Evolutionary conservation across 2,113 vertebrate genomes (phyloP), one percentile per base, ranked within the genome.

Genomic region (Cercopithecus mona): DNA sequence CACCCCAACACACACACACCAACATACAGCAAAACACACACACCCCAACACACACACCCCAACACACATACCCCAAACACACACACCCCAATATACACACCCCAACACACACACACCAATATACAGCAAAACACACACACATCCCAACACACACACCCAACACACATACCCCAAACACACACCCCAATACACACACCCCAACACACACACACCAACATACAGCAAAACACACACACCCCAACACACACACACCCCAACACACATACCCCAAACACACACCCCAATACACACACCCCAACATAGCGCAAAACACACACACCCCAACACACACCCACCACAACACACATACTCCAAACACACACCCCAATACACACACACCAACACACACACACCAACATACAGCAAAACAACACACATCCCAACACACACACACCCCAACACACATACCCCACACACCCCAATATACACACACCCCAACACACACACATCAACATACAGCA

Each of bases 31-130:
- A n/a, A n/a, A n/a, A n/a, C n/a, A n/a, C n/a, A n/a, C n/a, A n/a
- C n/a, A n/a, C n/a, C n/a, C n/a, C n/a, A n/a, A 40, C n/a, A 72
- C 6, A 45, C 45, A 45, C 45, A 45, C 8, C 45, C 64, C n/a
- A 23, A 73, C 22, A 73, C n/a, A 73, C 38, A 73, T 43, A 43
- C 40, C 40, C 13, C 66, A 8, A 12, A 66, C 16, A 17, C 52
- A 27, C 38, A 38, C 38, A n/a, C n/a, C 38, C 38, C 3, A 38
- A 40, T 3, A 40, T 3, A 40, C 8, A 40, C 18, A 38, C 61
- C 5, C 12, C 64, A 7, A 68, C 16, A 45, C 7, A 0, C 7
- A 45, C 45, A 45, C 45, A 45, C 0, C 45, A 45, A 45, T 1
- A 45, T 8, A 45, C 45, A 45, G 45, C 45, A 45, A 16, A n/a